Base-by-base conservation (phyloP, 2,113 vertebrate genomes). In the Tautogolabrus adspersus region DNA sequence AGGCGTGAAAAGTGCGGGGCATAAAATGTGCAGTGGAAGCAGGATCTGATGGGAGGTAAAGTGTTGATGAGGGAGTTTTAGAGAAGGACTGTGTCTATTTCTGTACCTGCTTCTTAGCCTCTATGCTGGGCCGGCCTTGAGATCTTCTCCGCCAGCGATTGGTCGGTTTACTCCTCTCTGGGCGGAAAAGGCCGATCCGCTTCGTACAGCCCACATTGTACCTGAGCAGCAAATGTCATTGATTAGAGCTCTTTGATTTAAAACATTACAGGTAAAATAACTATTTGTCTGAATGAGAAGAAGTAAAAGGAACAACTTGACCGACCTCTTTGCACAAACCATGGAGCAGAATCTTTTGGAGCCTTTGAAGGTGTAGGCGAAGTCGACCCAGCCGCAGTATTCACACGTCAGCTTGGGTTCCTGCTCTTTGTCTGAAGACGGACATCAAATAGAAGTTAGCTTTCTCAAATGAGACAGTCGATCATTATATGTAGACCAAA, bases 201-300 rank as follows among this genome's bases (percentile, higher is more conserved):
- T 98, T 99, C 0, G 97, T 97, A 77, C 98, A 99, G 10, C 97
- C 97, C 68, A 99, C 97, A 0, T 98, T 99, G 92, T 99, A 99
- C 92, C 97, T 99, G 93, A 70, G 21, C 23, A 74, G 15, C n/a
- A 47, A 80, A 0, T 3, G 8, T 2, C 23, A 7, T 47, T 10
- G 40, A 49, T 66, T 34, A 57, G 12, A 34, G 5, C 10, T 37
- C n/a, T 26, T 47, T 19, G 6, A 1, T 3, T 18, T 5, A 34
- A 16, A 19, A 38, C 5, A 15, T 1, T 37, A 23, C 18, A 42
- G 1, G 1, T 0, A 16, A 18, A 18, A 49, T 6, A 34, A 34
- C 1, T 8, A n/a, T 9, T 10, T 5, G 13, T 22, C 4, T 60
- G 0, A 6, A 42, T 6, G 30, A n/a, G 10, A n/a, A 75, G 12